A percentile compares a stretch with the other conserved stretches of the same genome.
Conservation (phyloP, 1,140 invertebrate genomes). For the Fopius arisanus region DNA sequence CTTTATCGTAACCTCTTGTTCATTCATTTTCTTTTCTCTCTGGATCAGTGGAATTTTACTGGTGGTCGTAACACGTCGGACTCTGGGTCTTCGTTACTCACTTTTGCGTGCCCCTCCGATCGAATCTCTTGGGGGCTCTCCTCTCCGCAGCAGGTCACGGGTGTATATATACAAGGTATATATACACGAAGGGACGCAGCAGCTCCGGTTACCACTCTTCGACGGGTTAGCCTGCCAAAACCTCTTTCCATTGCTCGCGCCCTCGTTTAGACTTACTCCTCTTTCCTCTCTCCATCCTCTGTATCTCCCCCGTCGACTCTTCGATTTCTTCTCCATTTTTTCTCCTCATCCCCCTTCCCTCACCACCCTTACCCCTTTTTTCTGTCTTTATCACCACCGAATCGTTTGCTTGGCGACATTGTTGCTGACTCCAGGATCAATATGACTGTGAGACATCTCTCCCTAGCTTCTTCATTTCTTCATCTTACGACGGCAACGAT, state of each 20-base stretch:
- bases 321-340: neutral
- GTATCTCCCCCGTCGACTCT: too few species aligned
- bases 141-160: slow-evolving; percentile 13
- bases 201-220: slow-evolving; percentile 17
- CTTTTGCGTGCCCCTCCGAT: too few species aligned
- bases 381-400: neutral
- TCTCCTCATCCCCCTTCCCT: neutral
- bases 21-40: too few species aligned
- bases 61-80: slow-evolving; percentile 1
- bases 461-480: neutral
- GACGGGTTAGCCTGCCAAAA: slow-evolving; percentile 22
- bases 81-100: slow-evolving; percentile 20
- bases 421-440: slow-evolving; percentile 12
- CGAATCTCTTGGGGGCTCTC: slow-evolving; percentile 31
- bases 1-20: too few species aligned
- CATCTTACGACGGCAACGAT: neutral
- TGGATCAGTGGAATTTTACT: too few species aligned
- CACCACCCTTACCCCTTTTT: neutral
- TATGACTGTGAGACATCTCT: neutral
- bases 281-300: too few species aligned
- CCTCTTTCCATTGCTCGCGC: slow-evolving; percentile 1
- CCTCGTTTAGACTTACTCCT: slow-evolving; percentile 5
- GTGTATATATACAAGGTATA: slow-evolving; percentile 16
- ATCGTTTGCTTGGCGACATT: slow-evolving; percentile 15
- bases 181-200: neutral